These are phyloP conservation scores for Brenthis daphne DNA, from an alignment of 2,888 invertebrate genomes.

Conservation along the genomic window DNA sequence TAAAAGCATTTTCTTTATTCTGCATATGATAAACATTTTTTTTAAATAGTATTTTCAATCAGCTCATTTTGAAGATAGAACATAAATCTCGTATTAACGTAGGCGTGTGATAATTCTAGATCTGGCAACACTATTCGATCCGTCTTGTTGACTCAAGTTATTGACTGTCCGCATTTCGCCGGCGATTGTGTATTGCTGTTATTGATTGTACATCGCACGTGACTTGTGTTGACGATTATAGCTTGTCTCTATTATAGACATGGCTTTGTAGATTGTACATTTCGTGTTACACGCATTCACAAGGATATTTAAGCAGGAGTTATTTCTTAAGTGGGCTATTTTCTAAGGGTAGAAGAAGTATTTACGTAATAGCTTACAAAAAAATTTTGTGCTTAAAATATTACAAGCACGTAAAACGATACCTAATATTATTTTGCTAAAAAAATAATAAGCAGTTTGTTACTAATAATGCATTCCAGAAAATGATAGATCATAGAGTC, in stretches of 20 bases:
- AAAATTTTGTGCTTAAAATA: neutral
- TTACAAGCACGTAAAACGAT: no score
- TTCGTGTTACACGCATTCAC: slow-evolving; percentile 14
- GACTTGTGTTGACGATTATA: slow-evolving; percentile 76
- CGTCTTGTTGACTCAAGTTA: slow-evolving; percentile 76
- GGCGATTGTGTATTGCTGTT: slow-evolving; percentile 78
- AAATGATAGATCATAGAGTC: slow-evolving; percentile 13
- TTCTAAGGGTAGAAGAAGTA: neutral
- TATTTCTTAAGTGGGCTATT: neutral
- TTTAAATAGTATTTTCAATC: neutral
- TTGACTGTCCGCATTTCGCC: slow-evolving; percentile 75
- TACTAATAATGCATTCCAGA: neutral
- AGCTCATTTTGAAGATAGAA: neutral
- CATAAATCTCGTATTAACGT: slow-evolving; percentile 3
- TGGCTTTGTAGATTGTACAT: slow-evolving; percentile 46
- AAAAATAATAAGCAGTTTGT: neutral
- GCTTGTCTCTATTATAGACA: slow-evolving; percentile 59
- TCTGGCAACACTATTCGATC: slow-evolving; percentile 58
- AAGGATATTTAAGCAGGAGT: slow-evolving; percentile 13
- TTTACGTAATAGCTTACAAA: neutral
- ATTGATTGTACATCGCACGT: slow-evolving; percentile 78
- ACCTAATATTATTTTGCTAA: no score
- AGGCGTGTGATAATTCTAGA: slow-evolving; percentile 37
- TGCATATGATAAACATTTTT: no score
- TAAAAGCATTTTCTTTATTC: no score